Conservation (phyloP, 1,140 invertebrate species). For the Drosophila mayri region DNA sequence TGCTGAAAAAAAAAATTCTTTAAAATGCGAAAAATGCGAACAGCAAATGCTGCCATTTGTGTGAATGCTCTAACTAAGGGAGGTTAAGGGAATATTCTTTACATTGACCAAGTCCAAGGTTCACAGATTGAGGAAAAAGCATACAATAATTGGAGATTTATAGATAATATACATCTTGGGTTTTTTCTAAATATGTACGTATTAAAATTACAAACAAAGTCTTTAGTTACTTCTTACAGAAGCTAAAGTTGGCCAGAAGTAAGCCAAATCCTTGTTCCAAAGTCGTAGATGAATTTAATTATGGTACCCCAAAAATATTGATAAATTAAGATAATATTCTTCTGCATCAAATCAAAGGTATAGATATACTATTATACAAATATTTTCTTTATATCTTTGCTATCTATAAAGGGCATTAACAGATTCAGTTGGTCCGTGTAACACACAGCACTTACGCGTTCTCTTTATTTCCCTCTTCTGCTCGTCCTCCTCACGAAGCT, state of each 20-base stretch:
- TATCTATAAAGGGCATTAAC: constrained; percentile 7
- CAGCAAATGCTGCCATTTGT: constrained; percentile 5
- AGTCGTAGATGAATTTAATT: neutral
- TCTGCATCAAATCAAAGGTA: neutral
- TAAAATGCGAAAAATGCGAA: constrained; percentile 2
- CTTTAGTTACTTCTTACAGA: neutral
- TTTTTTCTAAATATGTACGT: no score
- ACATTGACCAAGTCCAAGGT: no score
- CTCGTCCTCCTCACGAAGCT: constrained; percentile 18
- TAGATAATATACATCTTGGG: no score
- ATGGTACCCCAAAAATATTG: no score
- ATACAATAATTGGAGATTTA: neutral
- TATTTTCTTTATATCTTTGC: neutral
- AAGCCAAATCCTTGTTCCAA: neutral
- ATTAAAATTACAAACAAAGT: neutral
- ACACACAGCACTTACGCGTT: constrained; percentile 9
- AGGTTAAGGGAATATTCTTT: no score
- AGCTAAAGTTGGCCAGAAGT: neutral
- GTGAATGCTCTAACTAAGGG: neutral
- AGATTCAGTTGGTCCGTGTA: constrained; percentile 2
- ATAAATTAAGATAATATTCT: neutral
- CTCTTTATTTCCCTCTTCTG: constrained; percentile 26
- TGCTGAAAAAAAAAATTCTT: constrained; percentile 12
- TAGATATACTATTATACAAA: neutral
- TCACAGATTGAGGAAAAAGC: neutral